These are phyloP conservation scores for Taxidea taxus DNA, from an alignment of 2,113 vertebrate species.

Conservation along the genomic window DNA sequence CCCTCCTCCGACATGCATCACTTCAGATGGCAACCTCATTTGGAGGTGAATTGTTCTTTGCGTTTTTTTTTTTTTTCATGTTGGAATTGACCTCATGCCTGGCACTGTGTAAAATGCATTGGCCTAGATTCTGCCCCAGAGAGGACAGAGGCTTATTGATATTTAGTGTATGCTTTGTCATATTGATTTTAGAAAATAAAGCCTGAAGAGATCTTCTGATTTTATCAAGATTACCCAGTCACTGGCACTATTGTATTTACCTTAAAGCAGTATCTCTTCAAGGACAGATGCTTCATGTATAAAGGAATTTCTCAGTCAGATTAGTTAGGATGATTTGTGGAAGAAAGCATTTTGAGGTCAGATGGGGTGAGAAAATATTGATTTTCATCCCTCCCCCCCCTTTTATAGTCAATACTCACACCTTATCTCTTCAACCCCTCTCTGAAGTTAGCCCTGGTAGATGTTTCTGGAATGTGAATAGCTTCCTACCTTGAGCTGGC, in stretches of 20 bases:
- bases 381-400: too few species aligned
- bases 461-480: neutral
- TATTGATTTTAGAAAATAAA: conserved; percentile 34
- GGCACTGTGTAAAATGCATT: neutral
- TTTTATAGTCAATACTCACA: neutral
- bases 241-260: neutral
- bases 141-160: neutral
- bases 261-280: neutral
- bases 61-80: neutral
- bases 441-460: neutral
- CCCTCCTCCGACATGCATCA: conserved; percentile 44
- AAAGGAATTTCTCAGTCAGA: neutral
- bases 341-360: neutral
- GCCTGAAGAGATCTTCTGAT: neutral
- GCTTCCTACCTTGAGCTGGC: neutral
- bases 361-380: neutral
- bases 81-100: conserved; percentile 46
- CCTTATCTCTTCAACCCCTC: neutral
- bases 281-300: neutral
- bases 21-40: conserved; percentile 73
- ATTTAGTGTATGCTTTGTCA: conserved; percentile 8
- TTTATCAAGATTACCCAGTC: neutral
- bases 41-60: conserved; percentile 19
- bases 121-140: conserved; percentile 36
- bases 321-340: neutral